These are phyloP conservation scores for Xyrauchen texanus DNA, from an alignment of 2,113 vertebrate genomes.

Conservation along the genomic window DNA sequence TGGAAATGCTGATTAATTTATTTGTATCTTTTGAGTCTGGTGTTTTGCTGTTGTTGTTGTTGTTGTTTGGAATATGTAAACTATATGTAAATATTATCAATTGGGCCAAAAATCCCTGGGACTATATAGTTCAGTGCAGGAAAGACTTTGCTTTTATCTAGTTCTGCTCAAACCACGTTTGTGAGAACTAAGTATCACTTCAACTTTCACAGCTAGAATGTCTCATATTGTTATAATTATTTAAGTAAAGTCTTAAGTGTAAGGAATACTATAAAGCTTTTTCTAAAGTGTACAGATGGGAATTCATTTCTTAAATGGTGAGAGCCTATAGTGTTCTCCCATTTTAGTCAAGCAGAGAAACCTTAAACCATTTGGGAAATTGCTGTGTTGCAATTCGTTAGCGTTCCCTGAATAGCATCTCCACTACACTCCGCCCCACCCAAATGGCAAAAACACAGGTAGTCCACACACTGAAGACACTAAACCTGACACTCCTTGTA, in stretches of 20 bases:
- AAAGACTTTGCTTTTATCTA: too few relatives aligned
- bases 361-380: conserved; percentile 62
- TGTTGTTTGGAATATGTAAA: too few relatives aligned
- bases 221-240: background rate
- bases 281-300: background rate
- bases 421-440: conserved; percentile 30
- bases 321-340: conserved; percentile 36
- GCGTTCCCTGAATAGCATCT: conserved; percentile 69
- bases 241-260: background rate
- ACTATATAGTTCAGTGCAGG: background rate
- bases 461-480: background rate
- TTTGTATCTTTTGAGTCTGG: too few relatives aligned
- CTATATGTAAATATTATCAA: too few relatives aligned
- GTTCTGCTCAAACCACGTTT: too few relatives aligned
- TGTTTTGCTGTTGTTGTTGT: too few relatives aligned
- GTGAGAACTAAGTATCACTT: too few relatives aligned
- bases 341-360: conserved; percentile 57
- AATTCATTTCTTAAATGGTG: conserved; percentile 6
- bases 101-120: background rate
- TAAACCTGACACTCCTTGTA: conserved; percentile 63
- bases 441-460: conserved; percentile 45
- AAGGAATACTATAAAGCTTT: background rate
- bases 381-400: conserved; percentile 48
- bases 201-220: background rate
- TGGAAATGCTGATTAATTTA: too few relatives aligned